Percentiles rank a stretch among this genome's conserved stretches.
Conservation (phyloP, 23 tunicate genomes). For the Diplosoma virens region DNA sequence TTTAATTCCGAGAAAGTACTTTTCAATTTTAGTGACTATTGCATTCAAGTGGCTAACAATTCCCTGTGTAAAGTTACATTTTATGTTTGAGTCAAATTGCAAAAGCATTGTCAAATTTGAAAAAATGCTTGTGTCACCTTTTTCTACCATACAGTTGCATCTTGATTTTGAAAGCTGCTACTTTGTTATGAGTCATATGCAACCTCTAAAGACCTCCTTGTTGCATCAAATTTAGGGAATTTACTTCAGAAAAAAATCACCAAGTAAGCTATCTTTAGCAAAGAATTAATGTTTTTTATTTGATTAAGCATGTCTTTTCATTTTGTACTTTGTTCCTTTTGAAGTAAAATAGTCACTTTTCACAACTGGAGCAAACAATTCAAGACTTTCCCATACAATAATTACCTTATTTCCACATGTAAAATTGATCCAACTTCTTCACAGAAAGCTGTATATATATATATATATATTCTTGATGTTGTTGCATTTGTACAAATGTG, state of each 20-base stretch:
- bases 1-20: slow-evolving; percentile 25
- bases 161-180: neutral
- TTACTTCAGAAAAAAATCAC: neutral
- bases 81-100: too few relatives aligned
- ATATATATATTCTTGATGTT: slow-evolving; percentile 24
- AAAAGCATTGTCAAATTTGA: too few relatives aligned
- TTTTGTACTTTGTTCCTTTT: slow-evolving; percentile 5
- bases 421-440: slow-evolving; percentile 16
- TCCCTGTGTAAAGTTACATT: too few relatives aligned
- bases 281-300: neutral
- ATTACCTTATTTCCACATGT: slow-evolving; percentile 2
- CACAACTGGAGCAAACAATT: slow-evolving; percentile 15
- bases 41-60: too few relatives aligned
- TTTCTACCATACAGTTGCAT: too few relatives aligned
- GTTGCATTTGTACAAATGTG: slow-evolving; percentile 33
- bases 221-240: neutral
- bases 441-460: slow-evolving; percentile 27
- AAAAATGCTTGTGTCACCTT: too few relatives aligned
- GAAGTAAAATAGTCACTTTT: slow-evolving; percentile 2
- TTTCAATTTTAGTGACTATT: neutral
- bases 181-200: neutral
- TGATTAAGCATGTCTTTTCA: neutral
- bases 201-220: neutral
- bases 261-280: neutral
- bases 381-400: neutral